Percentiles rank a stretch among this genome's conserved stretches.
Conservation (phyloP, 1,140 invertebrate genomes). For the Episyrphus balteatus region DNA sequence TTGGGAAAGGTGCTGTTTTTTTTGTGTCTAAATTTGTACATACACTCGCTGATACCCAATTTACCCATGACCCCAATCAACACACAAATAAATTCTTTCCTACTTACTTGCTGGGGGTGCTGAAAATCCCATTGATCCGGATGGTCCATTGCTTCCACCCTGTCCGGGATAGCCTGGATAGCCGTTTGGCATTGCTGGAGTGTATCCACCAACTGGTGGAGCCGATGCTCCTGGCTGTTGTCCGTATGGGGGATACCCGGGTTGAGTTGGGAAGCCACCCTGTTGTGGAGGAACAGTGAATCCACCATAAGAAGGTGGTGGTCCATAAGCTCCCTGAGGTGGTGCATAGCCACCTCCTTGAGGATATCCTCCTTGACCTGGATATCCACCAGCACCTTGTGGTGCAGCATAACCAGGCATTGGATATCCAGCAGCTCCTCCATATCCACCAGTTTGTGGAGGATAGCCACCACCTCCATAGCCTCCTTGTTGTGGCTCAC, state of each 20-base stretch:
- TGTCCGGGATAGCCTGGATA: slow-evolving; percentile 1
- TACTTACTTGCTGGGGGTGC: slow-evolving; percentile 32
- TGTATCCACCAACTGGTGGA: slow-evolving; percentile 6
- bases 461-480: slow-evolving; percentile 12
- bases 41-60: no score
- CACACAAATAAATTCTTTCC: no score
- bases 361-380: not conserved
- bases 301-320: not conserved
- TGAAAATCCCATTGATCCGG: slow-evolving; percentile 27
- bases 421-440: not conserved
- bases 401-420: slow-evolving; percentile 1
- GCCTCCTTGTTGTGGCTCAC: slow-evolving; percentile 10
- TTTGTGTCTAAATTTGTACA: no score
- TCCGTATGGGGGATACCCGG: slow-evolving; percentile 3
- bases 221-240: slow-evolving; percentile 11
- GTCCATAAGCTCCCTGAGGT: not conserved
- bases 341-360: not conserved
- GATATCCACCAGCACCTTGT: slow-evolving; percentile 6
- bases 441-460: slow-evolving; percentile 8
- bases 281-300: not conserved
- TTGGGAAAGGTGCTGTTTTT: no score
- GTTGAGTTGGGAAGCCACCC: slow-evolving; percentile 6
- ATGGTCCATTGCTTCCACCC: slow-evolving; percentile 12
- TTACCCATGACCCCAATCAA: no score
- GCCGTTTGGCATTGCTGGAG: not conserved